Base-by-base conservation (phyloP, 2,797 vertebrate genomes). In the Ctenochaetus hawaiiensis region DNA sequence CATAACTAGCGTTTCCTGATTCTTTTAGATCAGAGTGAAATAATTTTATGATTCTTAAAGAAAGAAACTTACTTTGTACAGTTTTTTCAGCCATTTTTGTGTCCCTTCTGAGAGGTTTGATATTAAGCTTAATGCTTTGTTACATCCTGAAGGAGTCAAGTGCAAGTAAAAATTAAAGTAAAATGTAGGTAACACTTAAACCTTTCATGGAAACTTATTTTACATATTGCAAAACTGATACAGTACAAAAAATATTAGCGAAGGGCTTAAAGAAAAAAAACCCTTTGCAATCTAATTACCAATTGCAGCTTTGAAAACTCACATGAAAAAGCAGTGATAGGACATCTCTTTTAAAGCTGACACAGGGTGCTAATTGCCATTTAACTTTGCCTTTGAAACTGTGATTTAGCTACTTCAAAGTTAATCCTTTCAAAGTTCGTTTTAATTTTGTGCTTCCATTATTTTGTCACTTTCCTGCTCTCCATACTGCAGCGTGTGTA, bases 301-400 rank as follows among this genome's bases (percentile, higher is more conserved):
- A 13, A n/a, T 8, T 22, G 41, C 58, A 48, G 59, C 66, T 85
- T 77, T 83, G 47, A 77, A 81, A 66, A 62, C 20, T 56, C n/a
- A 20, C 4, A 44, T 56, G 14, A 70, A 76, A 69, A 71, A 77
- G 54, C 47, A 6, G 48, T 3, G 72, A 82, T 72, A 70, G 67
- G 11, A 16, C 57, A 78, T 79, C 71, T 82, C 56, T 23, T 75
- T 76, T 75, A 72, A 80, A 56, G 43, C 66, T 23, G 63, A 77
- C 62, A 78, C 74, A 47, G 74, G 58, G 26, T 47, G 44, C 51
- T 82, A 87, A 84, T 87, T 87, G 76, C 34, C 51, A 67, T 84
- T 86, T 74, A 59, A 84, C 75, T 81, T 70, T 67, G 49, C 60
- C 79, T 87, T 89, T 84, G 78, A 83, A 67, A 86, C 30, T 75